Evolutionary conservation across 2,113 vertebrate species (phyloP), one percentile per base, ranked within the genome.

Genomic region (Psilopogon haemacephalus): DNA sequence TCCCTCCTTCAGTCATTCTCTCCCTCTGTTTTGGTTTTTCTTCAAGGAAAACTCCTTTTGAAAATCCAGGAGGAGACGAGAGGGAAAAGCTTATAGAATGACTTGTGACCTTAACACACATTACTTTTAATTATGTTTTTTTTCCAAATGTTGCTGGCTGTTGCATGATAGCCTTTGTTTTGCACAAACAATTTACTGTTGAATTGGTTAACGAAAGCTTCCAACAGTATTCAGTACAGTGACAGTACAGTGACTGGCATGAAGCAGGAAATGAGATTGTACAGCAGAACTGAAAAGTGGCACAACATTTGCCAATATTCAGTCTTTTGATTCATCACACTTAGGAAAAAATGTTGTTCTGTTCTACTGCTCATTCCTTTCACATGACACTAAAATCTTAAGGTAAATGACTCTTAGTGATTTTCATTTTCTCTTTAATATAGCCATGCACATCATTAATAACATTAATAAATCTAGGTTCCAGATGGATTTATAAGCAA

Each of bases 211-310:
- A 73, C 75, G 30, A 86, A 86, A 74, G 30, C 40, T 86, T 82
- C n/a, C 75, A 71, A 1, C 12, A 58, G 3, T 14, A 38, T 86
- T 95, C 69, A 82, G 58, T 42, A 54, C 40, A 84, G 23, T 54
- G 76, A 67, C 63, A 74, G 40, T 52, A 17, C 33, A 84, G 50
- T 46, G 70, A 82, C 33, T 80, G 69, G 30, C 28, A 0, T 38
- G 73, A 65, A 96, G 50, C 77, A 95, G 63, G 85, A 93, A 95
- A 52, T 95, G 75, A 95, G 64, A 73, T 65, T 88, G 92, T 56
- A 63, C 19, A 80, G 72, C 56, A 94, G 68, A 77, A 82, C 52
- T 89, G 38, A 86, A 84, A 37, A 48, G 58, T 91, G 71, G 26
- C 12, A 15, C 13, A 75, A 48, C n/a, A 21, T 90, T 95, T 96